A percentile compares a stretch with the other conserved stretches of the same genome.
phyloP scores from a whole-genome alignment of 1,140 invertebrate genomes.

The Dendroctonus ponderosae region DNA sequence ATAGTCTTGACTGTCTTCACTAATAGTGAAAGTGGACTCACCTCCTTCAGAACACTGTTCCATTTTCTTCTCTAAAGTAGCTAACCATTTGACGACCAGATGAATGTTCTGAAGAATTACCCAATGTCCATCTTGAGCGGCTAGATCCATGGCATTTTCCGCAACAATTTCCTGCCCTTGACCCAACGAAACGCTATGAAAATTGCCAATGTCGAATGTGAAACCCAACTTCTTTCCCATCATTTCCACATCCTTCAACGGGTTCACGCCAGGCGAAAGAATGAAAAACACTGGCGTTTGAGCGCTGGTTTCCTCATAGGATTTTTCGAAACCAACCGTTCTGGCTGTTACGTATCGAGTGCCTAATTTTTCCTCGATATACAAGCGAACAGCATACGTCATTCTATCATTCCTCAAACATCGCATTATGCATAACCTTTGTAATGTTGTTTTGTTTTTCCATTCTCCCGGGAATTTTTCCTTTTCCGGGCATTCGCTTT shows the following conservation, averaged over 20 bases:
- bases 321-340: conserved; percentile 77
- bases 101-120: conserved; percentile 91
- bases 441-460: conserved; percentile 88
- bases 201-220: conserved; percentile 76
- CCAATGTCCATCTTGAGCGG: conserved; percentile 83
- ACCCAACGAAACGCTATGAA: conserved; percentile 91
- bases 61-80: conserved; percentile 86
- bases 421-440: conserved; percentile 88
- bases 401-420: conserved; percentile 88
- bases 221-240: conserved; percentile 79
- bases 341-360: conserved; percentile 77
- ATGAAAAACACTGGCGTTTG: conserved; percentile 92
- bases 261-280: conserved; percentile 91
- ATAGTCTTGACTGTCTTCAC: no score
- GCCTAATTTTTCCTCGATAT: conserved; percentile 85
- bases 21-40: conserved; percentile 52
- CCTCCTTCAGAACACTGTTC: conserved; percentile 73
- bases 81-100: conserved; percentile 85
- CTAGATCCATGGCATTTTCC: conserved; percentile 78
- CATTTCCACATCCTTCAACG: conserved; percentile 84
- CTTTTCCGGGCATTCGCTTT: conserved; percentile 87
- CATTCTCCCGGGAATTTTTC: conserved; percentile 95
- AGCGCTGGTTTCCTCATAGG: conserved; percentile 81
- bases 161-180: conserved; percentile 93
- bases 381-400: conserved; percentile 72